Base-by-base conservation (phyloP, 2,888 invertebrate species). In the Galerucella pusilla region DNA sequence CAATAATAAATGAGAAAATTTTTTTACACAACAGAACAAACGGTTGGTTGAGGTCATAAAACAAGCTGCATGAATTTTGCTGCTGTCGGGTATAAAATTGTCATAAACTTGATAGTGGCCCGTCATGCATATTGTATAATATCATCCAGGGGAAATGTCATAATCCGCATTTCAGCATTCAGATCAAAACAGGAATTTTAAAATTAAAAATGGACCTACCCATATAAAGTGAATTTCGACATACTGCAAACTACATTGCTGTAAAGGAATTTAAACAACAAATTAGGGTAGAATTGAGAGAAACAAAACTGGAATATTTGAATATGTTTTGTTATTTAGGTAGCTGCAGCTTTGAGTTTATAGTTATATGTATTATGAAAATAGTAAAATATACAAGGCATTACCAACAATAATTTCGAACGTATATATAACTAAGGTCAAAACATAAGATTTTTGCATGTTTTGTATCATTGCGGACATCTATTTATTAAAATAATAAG, bases 21-120 rank as follows among this genome's bases (percentile, higher is more conserved):
- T 60, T 68, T 59, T 45, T n/a, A 60, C 14, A 45, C 60, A 60
- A 68, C 11, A 12, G 14, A 60, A 28, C 42, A 45, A n/a, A 42
- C 42, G n/a, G 35, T 42, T 28, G 28, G 57, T n/a, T n/a, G 12
- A 12, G 45, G 49, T 25, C 25, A 46, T 68, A 68, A 68, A 68
- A 60, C 60, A 68, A 60, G 25, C 68, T 25, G 60, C 52, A 68
- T 45, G 46, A 11, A 28, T 57, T 54, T 68, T 12, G 45, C 59
- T 60, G 68, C 16, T 63, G 42, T 35, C 5, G 5, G 35, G 14
- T 35, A 63, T 35, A 2, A 35, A 35, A 63, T 12, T 16, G 63
- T 63, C 63, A 63, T 63, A 63, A 63, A 63, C 42, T 63, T 42
- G 9, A 42, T 42, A 63, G 63, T 63, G 35, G 35, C 42, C 11